Evolutionary conservation across 2,113 vertebrate genomes (phyloP).

Genomic region (Sula dactylatra): DNA sequence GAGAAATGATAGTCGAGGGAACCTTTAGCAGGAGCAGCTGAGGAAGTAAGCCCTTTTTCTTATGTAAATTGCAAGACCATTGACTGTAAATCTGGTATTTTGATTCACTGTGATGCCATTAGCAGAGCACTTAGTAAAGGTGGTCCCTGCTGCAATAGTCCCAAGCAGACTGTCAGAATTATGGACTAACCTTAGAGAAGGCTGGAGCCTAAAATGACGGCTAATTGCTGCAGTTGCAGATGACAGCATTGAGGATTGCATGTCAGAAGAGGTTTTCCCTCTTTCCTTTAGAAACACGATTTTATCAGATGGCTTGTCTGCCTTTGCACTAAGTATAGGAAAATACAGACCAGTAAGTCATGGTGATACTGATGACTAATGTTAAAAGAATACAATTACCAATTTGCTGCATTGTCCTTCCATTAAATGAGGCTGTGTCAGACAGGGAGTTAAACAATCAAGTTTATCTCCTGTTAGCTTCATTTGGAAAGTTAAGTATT

Average conservation of each 20-base stretch:
- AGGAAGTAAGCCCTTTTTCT: not conserved
- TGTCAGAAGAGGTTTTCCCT: not conserved
- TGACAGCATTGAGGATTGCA: not conserved
- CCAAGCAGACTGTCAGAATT: not conserved
- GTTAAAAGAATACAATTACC: not conserved
- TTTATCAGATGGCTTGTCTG: not conserved
- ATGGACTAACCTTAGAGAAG: not conserved
- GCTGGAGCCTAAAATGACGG: not conserved
- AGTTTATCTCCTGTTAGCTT: not conserved
- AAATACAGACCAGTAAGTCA: not conserved
- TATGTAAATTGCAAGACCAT: not conserved
- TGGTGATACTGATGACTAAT: not conserved
- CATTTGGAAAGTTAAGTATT: not conserved
- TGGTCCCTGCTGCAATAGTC: not conserved
- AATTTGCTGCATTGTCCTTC: not conserved
- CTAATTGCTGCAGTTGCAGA: not conserved
- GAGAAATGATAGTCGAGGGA: not conserved
- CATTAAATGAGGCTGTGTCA: not conserved
- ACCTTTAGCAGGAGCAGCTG: not conserved
- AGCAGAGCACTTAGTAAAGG: not conserved
- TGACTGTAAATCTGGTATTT: not conserved
- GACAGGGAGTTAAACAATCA: not conserved
- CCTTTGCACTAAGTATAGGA: not conserved
- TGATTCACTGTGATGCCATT: not conserved
- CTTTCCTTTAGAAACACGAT: not conserved